Evolutionary conservation across 2,113 vertebrate genomes (phyloP).

Genomic region (Pelodiscus sinensis): DNA sequence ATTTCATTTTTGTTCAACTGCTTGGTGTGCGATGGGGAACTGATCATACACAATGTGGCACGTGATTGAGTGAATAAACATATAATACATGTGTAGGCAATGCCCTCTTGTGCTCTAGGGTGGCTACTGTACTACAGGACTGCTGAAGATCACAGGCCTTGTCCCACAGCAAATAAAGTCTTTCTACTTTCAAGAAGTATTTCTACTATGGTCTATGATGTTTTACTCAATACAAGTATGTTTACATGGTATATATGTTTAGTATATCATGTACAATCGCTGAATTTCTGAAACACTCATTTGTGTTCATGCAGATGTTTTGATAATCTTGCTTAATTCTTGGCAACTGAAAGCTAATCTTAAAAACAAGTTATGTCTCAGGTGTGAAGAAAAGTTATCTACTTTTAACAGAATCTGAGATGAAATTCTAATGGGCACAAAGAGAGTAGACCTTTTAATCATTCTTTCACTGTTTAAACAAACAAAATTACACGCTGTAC

Average conservation of each 20-base stretch:
- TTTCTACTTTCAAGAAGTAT: conserved; percentile 64
- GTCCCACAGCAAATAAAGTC: conserved; percentile 67
- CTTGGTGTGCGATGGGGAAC: conserved; percentile 1
- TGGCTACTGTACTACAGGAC: conserved; percentile 65
- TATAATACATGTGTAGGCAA: conserved; percentile 62
- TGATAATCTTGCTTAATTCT: conserved; percentile 62
- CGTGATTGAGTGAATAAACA: conserved; percentile 63
- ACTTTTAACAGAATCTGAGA: conserved; percentile 71
- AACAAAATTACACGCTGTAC: conserved; percentile 75
- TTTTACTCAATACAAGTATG: conserved; percentile 79
- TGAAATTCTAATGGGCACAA: conserved; percentile 74
- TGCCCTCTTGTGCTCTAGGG: conserved; percentile 76
- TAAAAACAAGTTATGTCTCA: conserved; percentile 72
- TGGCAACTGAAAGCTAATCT: conserved; percentile 77
- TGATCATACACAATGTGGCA: conserved; percentile 40
- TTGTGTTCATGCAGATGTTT: conserved; percentile 77
- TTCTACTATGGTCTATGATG: conserved; percentile 74
- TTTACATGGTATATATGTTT: conserved; percentile 76
- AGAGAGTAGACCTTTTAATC: conserved; percentile 75
- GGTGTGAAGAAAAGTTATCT: conserved; percentile 55
- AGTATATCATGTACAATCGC: conserved; percentile 75
- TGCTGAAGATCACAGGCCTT: conserved; percentile 54
- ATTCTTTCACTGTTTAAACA: conserved; percentile 75
- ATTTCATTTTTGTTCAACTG: conserved; percentile 46
- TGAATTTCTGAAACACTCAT: conserved; percentile 76